These are phyloP conservation scores for Diplazon laetatorius DNA, from an alignment of 2,888 invertebrate genomes.

Conservation along the genomic window DNA sequence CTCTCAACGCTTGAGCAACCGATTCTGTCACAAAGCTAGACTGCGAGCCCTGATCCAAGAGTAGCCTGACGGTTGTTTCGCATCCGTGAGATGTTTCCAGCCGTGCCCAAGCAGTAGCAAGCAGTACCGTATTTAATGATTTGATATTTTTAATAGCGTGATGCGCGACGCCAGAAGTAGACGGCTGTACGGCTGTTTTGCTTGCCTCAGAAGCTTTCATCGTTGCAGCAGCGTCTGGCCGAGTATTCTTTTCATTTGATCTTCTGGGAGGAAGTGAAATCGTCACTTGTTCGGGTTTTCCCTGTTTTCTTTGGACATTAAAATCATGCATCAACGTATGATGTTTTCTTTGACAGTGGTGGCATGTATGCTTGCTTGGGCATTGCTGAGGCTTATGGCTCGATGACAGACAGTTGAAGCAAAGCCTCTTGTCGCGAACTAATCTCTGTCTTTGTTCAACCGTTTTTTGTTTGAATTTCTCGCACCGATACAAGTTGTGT, in stretches of 20 bases:
- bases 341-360: slow-evolving; percentile 41
- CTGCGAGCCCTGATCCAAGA: slow-evolving; percentile 40
- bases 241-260: not conserved
- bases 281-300: not conserved
- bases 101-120: slow-evolving; percentile 66
- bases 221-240: not conserved
- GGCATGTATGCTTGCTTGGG: slow-evolving; percentile 34
- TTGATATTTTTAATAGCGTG: slow-evolving; percentile 1
- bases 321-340: slow-evolving; percentile 40
- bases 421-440: slow-evolving; percentile 25
- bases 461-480: slow-evolving; percentile 15
- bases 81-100: slow-evolving; percentile 44
- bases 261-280: slow-evolving; percentile 2
- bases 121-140: not conserved
- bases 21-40: slow-evolving; percentile 20
- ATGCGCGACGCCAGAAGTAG: not conserved
- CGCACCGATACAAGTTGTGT: slow-evolving; percentile 36
- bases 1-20: not conserved
- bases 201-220: not conserved
- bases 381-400: slow-evolving; percentile 40
- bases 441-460: slow-evolving; percentile 18
- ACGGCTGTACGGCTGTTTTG: not conserved
- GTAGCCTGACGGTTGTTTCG: slow-evolving; percentile 37
- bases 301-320: slow-evolving; percentile 15
- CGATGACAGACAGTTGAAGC: slow-evolving; percentile 47